A percentile compares a stretch with the other conserved stretches of the same genome.
Evolutionary conservation across 1,140 invertebrate species (phyloP).

Genomic region (Teleopsis dalmanni): DNA sequence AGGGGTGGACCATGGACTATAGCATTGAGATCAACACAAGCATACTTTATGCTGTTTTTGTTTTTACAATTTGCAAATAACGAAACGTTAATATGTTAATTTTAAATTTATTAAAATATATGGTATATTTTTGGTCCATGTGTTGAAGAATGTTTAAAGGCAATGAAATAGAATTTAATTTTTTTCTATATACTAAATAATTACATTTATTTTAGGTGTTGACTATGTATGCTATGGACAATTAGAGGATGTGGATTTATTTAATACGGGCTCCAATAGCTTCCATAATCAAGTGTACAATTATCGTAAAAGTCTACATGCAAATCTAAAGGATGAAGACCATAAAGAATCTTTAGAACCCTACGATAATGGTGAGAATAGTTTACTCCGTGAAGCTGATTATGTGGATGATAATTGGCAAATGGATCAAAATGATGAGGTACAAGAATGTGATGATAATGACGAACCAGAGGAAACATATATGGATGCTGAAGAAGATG

Average conservation of each 20-base stretch:
- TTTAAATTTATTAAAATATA: no score
- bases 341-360: slow-evolving; percentile 21
- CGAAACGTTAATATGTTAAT: no score
- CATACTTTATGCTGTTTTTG: no score
- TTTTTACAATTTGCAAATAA: no score
- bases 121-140: slow-evolving; percentile 32
- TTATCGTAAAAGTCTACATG: slow-evolving; percentile 36
- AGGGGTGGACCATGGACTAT: no score
- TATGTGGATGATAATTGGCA: not conserved
- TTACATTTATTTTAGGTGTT: slow-evolving; percentile 23
- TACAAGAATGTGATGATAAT: slow-evolving; percentile 21
- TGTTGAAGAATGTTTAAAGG: slow-evolving; percentile 37
- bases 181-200: slow-evolving; percentile 16
- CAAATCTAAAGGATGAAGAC: slow-evolving; percentile 33
- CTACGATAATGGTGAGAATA: not conserved
- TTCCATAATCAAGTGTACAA: slow-evolving; percentile 40
- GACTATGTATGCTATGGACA: slow-evolving; percentile 40
- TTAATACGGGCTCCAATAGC: slow-evolving; percentile 32
- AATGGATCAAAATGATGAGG: not conserved
- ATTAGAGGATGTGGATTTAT: slow-evolving; percentile 38
- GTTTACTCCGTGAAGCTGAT: slow-evolving; percentile 1
- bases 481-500: slow-evolving; percentile 16
- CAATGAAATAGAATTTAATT: slow-evolving; percentile 33
- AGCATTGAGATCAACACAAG: no score
- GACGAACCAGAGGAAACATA: slow-evolving; percentile 6